These are phyloP conservation scores for Anguilla marmorata DNA, from an alignment of 2,797 vertebrate genomes.

Conservation along the genomic window DNA sequence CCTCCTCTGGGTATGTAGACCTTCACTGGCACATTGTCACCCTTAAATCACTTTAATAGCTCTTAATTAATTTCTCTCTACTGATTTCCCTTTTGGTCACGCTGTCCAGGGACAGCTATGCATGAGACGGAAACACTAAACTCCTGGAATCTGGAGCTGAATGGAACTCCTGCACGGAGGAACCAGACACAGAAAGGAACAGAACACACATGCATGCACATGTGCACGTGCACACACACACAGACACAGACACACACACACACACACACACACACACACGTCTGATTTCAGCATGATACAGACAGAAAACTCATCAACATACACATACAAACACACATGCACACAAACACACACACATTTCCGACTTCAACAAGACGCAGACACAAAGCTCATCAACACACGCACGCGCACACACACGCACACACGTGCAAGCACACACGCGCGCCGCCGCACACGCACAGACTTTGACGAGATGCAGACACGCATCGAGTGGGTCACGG, in stretches of 20 bases:
- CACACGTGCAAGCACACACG: constrained; percentile 16
- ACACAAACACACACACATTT: neutral
- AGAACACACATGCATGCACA: neutral
- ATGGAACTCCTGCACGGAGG: neutral
- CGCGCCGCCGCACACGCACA: neutral
- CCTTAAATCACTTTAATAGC: neutral
- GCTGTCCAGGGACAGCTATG: neutral
- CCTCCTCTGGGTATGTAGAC: neutral
- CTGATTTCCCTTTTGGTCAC: constrained; percentile 8
- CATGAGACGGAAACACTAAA: neutral
- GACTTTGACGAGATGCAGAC: neutral
- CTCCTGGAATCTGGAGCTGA: neutral
- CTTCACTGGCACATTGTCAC: neutral
- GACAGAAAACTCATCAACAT: constrained; percentile 19
- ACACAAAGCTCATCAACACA: constrained; percentile 11
- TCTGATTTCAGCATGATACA: neutral
- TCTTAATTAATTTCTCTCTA: neutral
- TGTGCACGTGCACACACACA: neutral
- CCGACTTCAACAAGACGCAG: neutral
- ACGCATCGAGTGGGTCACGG: neutral
- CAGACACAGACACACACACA: neutral
- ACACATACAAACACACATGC: constrained; percentile 30
- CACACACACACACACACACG: constrained; percentile 23
- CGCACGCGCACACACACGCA: neutral
- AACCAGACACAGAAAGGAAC: neutral